Evolutionary conservation across 2,113 vertebrate genomes (phyloP).

Genomic region (Lamprologus ornatipinnis): DNA sequence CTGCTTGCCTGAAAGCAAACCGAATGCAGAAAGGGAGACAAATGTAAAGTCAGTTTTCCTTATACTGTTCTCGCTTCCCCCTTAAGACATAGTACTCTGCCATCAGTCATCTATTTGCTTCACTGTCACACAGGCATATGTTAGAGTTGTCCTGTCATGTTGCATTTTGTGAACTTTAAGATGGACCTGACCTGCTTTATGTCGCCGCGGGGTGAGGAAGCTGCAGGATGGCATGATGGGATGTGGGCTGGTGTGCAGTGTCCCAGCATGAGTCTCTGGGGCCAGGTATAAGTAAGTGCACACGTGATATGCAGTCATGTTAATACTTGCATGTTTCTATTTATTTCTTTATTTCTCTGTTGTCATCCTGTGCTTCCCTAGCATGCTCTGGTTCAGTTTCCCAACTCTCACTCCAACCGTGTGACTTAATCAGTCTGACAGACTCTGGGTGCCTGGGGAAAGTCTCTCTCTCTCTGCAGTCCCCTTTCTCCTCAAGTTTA

Average conservation of each 20-base stretch:
- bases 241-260: slow-evolving; percentile 26
- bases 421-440: slow-evolving; percentile 88
- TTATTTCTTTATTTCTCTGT: slow-evolving; percentile 44
- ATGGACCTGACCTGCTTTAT: slow-evolving; percentile 62
- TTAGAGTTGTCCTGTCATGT: slow-evolving; percentile 63
- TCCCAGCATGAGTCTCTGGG: slow-evolving; percentile 37
- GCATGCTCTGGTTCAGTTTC: slow-evolving; percentile 65
- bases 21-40: neutral
- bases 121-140: slow-evolving; percentile 63
- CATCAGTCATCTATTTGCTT: slow-evolving; percentile 60
- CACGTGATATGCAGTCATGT: slow-evolving; percentile 36
- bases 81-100: slow-evolving; percentile 34
- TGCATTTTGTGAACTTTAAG: slow-evolving; percentile 62
- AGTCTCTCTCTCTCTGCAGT: slow-evolving; percentile 63
- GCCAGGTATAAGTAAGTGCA: slow-evolving; percentile 54
- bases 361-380: slow-evolving; percentile 42
- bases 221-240: slow-evolving; percentile 28
- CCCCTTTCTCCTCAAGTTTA: slow-evolving; percentile 77
- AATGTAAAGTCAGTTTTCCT: neutral
- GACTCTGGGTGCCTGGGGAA: slow-evolving; percentile 79
- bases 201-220: slow-evolving; percentile 42
- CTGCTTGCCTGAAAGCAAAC: neutral
- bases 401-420: slow-evolving; percentile 67
- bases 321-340: slow-evolving; percentile 49
- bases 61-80: neutral